Evolutionary conservation across 2,797 vertebrate genomes (phyloP).

Genomic region (Lagocephalus sceleratus): DNA sequence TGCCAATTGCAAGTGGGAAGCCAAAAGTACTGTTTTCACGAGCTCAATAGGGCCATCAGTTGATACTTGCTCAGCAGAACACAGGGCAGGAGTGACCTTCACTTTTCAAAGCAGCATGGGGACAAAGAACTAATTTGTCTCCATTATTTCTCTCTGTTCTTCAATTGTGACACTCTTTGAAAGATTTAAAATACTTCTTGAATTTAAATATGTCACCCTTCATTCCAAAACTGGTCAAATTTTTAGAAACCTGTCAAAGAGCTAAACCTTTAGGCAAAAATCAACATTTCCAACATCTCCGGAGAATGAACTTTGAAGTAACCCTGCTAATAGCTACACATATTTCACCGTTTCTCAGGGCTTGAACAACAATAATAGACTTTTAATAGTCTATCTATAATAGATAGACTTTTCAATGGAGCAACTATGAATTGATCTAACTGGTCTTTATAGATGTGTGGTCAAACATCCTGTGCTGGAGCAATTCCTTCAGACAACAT

Average conservation of each 20-base stretch:
- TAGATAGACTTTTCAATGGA: constrained; percentile 64
- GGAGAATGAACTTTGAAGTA: constrained; percentile 1
- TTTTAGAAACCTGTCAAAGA: not conserved
- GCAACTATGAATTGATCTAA: constrained; percentile 59
- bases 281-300: not conserved
- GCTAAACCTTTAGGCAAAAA: not conserved
- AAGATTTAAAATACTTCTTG: constrained; percentile 20
- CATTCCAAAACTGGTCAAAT: not conserved
- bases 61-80: constrained; percentile 64
- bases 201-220: not conserved
- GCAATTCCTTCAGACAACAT: constrained; percentile 53
- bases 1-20: constrained; percentile 66
- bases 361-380: no score
- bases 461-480: constrained; percentile 60
- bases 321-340: constrained; percentile 48
- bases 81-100: constrained; percentile 47
- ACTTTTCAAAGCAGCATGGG: constrained; percentile 37
- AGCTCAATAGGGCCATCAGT: constrained; percentile 63
- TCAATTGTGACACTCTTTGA: constrained; percentile 23
- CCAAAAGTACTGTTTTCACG: constrained; percentile 63
- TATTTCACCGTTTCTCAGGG: constrained; percentile 57
- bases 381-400: no score
- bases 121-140: constrained; percentile 63
- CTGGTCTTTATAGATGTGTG: constrained; percentile 65
- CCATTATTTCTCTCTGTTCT: constrained; percentile 36